phyloP scores from a whole-genome alignment of 1,140 invertebrate species.

The Drosophila mojavensis region DNA sequence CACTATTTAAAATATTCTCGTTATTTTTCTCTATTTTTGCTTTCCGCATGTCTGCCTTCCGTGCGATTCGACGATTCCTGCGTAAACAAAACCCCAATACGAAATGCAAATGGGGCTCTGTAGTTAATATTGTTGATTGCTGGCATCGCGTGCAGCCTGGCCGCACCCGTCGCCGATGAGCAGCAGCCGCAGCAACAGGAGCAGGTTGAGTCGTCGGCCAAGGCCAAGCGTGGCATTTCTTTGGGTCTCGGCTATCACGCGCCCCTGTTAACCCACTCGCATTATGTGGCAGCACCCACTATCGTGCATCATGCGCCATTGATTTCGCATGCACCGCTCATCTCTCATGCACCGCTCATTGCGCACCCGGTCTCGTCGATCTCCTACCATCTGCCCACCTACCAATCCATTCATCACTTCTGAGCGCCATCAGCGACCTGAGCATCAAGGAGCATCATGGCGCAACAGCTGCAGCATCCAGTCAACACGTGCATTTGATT shows the following conservation, averaged over 20 bases:
- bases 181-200: constrained; percentile 54
- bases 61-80: constrained; percentile 50
- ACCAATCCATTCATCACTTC: constrained; percentile 73
- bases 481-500: constrained; percentile 10
- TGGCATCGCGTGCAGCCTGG: constrained; percentile 53
- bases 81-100: neutral
- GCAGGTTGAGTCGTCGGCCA: constrained; percentile 53
- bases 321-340: constrained; percentile 72
- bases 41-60: constrained; percentile 13
- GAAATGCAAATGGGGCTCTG: constrained; percentile 10
- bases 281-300: constrained; percentile 66
- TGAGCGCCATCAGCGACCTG: constrained; percentile 17
- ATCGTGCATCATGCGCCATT: constrained; percentile 72
- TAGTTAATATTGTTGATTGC: constrained; percentile 68
- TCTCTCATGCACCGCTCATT: constrained; percentile 64
- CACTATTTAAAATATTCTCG: constrained; percentile 17
- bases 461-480: constrained; percentile 20
- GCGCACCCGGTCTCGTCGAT: constrained; percentile 60
- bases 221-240: constrained; percentile 71
- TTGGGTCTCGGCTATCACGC: constrained; percentile 76
- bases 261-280: constrained; percentile 70
- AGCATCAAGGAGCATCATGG: neutral
- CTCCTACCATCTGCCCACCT: constrained; percentile 72
- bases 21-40: constrained; percentile 13
- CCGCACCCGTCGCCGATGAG: constrained; percentile 68